Conservation (phyloP, 2,113 vertebrate species). For the Hypanus sabinus region DNA sequence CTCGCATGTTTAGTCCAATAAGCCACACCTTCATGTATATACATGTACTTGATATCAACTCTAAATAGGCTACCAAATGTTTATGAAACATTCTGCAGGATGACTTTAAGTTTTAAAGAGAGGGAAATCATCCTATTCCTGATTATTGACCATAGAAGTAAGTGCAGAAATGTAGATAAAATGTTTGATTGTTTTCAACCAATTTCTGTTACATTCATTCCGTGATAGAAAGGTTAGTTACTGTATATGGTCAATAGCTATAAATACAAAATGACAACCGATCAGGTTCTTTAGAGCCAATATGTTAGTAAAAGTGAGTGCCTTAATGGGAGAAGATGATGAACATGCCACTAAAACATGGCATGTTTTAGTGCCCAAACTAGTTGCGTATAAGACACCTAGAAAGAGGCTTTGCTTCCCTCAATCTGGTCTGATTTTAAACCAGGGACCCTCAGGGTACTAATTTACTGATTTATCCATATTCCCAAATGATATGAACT, state of each 20-base stretch:
- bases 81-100: neutral
- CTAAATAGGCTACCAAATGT: neutral
- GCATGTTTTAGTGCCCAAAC: too few species aligned
- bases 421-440: neutral
- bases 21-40: neutral
- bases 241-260: neutral
- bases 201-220: neutral
- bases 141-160: neutral
- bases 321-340: neutral
- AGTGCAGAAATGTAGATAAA: neutral
- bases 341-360: neutral
- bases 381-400: neutral
- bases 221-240: neutral
- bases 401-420: neutral
- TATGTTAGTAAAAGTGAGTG: neutral
- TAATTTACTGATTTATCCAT: neutral
- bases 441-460: neutral
- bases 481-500: neutral
- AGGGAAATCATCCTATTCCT: neutral
- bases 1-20: neutral
- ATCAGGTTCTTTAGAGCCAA: neutral
- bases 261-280: neutral
- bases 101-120: neutral
- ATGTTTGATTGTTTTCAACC: neutral
- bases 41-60: neutral